These are phyloP conservation scores for Pagrus major DNA, from an alignment of 2,113 vertebrate species.

Conservation along the genomic window DNA sequence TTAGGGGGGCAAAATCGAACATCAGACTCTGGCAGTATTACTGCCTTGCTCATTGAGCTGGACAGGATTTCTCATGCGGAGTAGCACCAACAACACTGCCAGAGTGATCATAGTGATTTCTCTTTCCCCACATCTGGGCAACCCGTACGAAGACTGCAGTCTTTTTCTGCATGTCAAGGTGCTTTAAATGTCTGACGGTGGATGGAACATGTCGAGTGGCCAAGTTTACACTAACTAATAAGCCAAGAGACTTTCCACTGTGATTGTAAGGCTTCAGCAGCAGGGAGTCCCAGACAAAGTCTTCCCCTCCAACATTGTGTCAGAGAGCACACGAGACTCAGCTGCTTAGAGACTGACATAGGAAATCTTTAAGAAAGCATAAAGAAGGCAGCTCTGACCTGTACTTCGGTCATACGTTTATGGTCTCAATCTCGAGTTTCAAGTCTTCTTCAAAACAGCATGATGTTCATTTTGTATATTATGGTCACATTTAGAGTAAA, in stretches of 20 bases:
- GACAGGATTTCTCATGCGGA: neutral
- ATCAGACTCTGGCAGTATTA: neutral
- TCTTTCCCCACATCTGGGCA: constrained; percentile 24
- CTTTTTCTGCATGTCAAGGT: constrained; percentile 5
- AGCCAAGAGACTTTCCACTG: constrained; percentile 51
- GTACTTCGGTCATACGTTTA: too few relatives aligned
- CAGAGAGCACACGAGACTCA: neutral
- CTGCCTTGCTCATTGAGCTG: neutral
- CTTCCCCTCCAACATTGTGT: neutral
- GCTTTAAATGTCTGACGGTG: constrained; percentile 19
- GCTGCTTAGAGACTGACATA: neutral
- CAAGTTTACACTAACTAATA: constrained; percentile 43
- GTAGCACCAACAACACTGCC: neutral
- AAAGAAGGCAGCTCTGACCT: neutral
- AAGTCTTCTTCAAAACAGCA: too few relatives aligned
- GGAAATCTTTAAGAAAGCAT: neutral
- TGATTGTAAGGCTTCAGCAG: constrained; percentile 19
- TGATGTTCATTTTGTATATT: too few relatives aligned
- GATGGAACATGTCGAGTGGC: constrained; percentile 53
- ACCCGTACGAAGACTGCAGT: constrained; percentile 22
- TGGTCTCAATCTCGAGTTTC: too few relatives aligned
- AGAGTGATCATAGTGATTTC: neutral
- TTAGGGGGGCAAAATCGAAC: neutral
- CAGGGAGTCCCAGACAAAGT: constrained; percentile 7
- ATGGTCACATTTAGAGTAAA: too few relatives aligned